Base-by-base conservation (phyloP, 2,113 vertebrate genomes). In the Pteruthius melanotis region DNA sequence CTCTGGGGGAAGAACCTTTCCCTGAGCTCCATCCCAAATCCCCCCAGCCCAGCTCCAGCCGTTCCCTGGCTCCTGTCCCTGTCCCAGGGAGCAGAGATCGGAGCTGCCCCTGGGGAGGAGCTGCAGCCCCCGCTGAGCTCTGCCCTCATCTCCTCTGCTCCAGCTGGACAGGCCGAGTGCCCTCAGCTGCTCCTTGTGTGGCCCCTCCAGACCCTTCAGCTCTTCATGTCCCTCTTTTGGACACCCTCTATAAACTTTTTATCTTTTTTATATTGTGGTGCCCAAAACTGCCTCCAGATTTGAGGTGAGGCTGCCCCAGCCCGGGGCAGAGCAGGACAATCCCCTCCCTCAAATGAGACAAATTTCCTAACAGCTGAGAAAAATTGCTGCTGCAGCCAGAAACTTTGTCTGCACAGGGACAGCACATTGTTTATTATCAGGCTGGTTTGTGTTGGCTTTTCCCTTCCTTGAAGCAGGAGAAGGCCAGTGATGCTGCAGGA, bases 1-100 rank as follows among this genome's bases (percentile, higher is more conserved):
- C 15, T 50, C 65, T 24, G 65, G 30, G n/a, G 12, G 7, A 15
- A 7, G 65, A 60, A 5, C 31, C 21, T 76, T 57, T 13, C 13
- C 60, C 61, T 56, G 16, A 42, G 0, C 0, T 40, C 44, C 31
- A 57, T 0, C 24, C 60, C 1, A 4, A 33, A 0, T 5, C 7
- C 1, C n/a, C 31, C 52, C 50, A 14, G 6, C 11, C 3, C 71
- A 59, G 44, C 44, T 59, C 40, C 35, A 54, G 35, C 40, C 17
- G 0, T 24, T 31, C 65, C n/a, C 49, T 49, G 13, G 63, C 2
- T 37, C 4, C 17, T 72, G 50, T 56, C 57, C 17, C 35, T 49
- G 57, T 26, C 65, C 0, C 49, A 40, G 13, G 13, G 28, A 71
- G 31, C 85, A 72, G 66, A 72, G 57, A 15, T 18, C 1, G 1